Evolutionary conservation across 2,797 vertebrate genomes (phyloP).

Genomic region (Myotis pilosus): DNA sequence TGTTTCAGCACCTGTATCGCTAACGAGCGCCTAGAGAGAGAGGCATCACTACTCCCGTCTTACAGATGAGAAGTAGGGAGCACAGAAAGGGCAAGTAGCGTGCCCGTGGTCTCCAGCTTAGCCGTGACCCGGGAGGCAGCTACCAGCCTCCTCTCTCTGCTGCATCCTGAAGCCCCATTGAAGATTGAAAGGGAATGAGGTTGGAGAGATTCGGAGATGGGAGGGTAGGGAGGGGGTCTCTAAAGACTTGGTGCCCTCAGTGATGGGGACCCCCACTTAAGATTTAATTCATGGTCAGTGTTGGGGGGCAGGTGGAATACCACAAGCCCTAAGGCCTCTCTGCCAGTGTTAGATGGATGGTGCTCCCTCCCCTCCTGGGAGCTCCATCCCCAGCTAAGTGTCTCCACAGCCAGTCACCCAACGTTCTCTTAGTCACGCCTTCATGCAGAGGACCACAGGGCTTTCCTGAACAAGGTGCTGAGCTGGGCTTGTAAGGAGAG

Average conservation of each 20-base stretch:
- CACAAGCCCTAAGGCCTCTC: not conserved
- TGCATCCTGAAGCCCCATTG: not conserved
- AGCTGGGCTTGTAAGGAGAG: not conserved
- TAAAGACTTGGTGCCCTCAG: not conserved
- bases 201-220: not conserved
- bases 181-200: not conserved
- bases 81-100: not conserved
- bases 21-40: not conserved
- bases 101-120: not conserved
- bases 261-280: not conserved
- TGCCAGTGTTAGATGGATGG: rapidly evolving
- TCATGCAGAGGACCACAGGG: not conserved
- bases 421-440: not conserved
- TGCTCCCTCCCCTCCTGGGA: not conserved
- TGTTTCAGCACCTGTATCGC: not conserved
- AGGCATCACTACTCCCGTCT: not conserved
- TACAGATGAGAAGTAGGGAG: not conserved
- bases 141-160: not conserved
- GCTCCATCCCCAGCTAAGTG: not conserved
- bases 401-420: not conserved
- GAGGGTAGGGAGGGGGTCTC: too few relatives aligned
- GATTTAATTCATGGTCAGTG: not conserved
- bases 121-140: not conserved
- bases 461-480: not conserved
- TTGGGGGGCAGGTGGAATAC: not conserved